These are phyloP conservation scores for Cavia porcellus DNA, from an alignment of 2,113 vertebrate species.

Conservation along the genomic window DNA sequence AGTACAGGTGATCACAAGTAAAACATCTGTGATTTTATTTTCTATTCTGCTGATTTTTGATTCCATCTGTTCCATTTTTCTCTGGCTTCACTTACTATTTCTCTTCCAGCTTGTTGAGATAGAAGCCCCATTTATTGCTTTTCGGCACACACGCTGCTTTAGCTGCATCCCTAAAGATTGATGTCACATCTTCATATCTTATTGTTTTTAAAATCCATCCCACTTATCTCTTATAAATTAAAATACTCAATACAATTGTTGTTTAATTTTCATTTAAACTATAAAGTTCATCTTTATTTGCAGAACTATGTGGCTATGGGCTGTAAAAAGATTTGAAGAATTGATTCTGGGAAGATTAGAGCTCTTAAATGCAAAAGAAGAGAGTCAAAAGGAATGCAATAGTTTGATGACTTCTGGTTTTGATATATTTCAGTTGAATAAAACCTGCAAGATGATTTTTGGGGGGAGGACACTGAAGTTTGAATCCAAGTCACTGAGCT, in stretches of 20 bases:
- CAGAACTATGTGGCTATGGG: not conserved
- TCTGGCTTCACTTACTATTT: not conserved
- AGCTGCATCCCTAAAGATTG: not conserved
- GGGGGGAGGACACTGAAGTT: not conserved
- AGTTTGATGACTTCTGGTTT: slow-evolving; percentile 5
- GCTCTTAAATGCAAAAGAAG: not conserved
- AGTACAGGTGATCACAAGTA: not conserved
- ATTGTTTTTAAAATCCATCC: slow-evolving; percentile 15
- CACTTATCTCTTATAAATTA: slow-evolving; percentile 10
- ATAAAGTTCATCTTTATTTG: slow-evolving; percentile 48
- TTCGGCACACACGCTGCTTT: not conserved
- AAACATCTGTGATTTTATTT: not conserved
- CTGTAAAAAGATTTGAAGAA: not conserved
- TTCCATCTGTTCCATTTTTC: not conserved
- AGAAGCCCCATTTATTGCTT: not conserved
- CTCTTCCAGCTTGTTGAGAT: not conserved
- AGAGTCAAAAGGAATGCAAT: not conserved
- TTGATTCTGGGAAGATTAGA: not conserved
- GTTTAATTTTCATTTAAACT: slow-evolving; percentile 27
- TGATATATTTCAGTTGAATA: slow-evolving; percentile 9
- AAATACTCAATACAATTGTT: slow-evolving; percentile 42
- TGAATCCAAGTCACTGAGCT: not conserved
- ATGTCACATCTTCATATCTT: not conserved
- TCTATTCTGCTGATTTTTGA: not conserved
- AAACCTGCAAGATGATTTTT: not conserved